phyloP scores from a whole-genome alignment of 2,113 vertebrate species.

The Lepisosteus oculatus region DNA sequence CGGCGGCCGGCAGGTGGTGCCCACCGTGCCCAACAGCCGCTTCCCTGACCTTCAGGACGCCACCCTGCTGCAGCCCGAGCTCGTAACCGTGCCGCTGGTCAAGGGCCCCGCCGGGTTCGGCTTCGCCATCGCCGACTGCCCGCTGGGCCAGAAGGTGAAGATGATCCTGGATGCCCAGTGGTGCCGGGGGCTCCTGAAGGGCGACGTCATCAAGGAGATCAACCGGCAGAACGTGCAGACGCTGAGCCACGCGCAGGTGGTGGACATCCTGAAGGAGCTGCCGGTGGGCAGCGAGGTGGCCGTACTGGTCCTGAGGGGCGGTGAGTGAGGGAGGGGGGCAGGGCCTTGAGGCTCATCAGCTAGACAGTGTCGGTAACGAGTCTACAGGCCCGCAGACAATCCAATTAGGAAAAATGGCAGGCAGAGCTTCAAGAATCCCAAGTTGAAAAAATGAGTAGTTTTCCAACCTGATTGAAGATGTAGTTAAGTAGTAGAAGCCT shows the following conservation, averaged over 20 bases:
- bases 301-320: constrained; percentile 89
- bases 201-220: constrained; percentile 94
- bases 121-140: constrained; percentile 94
- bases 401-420: too few relatives aligned
- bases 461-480: too few relatives aligned
- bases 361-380: too few relatives aligned
- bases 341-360: too few relatives aligned
- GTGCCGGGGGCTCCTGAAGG: constrained; percentile 93
- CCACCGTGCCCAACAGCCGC: constrained; percentile 68
- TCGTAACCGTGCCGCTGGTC: constrained; percentile 84
- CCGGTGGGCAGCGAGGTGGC: constrained; percentile 88
- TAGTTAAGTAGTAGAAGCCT: too few relatives aligned
- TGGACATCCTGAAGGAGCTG: constrained; percentile 96
- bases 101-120: constrained; percentile 95
- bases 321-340: constrained; percentile 52
- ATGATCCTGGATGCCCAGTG: constrained; percentile 98
- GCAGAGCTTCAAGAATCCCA: too few relatives aligned
- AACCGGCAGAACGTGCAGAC: constrained; percentile 92
- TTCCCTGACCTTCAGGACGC: constrained; percentile 72
- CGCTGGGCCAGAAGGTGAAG: constrained; percentile 94
- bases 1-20: constrained; percentile 58
- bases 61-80: constrained; percentile 82
- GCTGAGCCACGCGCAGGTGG: constrained; percentile 90
- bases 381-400: too few relatives aligned
- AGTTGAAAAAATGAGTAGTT: too few relatives aligned